Evolutionary conservation across 2,797 vertebrate genomes (phyloP).

Genomic region (Artibeus jamaicensis): DNA sequence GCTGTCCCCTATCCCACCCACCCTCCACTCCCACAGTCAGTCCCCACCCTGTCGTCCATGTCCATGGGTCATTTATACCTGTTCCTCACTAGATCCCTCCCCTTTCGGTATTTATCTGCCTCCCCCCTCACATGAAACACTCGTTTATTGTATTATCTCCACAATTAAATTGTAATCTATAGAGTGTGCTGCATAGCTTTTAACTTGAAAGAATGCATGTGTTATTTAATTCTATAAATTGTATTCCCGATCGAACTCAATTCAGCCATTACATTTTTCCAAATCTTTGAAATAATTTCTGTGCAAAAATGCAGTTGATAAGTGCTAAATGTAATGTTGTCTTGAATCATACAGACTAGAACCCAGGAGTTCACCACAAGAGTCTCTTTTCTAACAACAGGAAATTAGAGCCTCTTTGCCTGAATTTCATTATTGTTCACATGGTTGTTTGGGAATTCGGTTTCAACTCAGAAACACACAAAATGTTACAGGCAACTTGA

Average conservation of each 20-base stretch:
- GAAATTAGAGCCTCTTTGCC: slow-evolving; percentile 54
- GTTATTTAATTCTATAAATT: slow-evolving; percentile 31
- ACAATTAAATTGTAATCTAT: slow-evolving; percentile 46
- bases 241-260: slow-evolving; percentile 20
- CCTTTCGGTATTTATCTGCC: too few species aligned
- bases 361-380: slow-evolving; percentile 42
- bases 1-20: too few species aligned
- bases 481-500: slow-evolving; percentile 78
- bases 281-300: slow-evolving; percentile 47
- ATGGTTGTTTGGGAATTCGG: slow-evolving; percentile 66
- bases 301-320: background rate
- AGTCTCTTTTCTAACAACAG: slow-evolving; percentile 41
- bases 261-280: slow-evolving; percentile 44
- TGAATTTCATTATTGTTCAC: slow-evolving; percentile 73
- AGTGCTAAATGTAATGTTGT: slow-evolving; percentile 32
- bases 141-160: slow-evolving; percentile 57
- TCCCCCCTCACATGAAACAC: background rate
- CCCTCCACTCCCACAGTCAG: too few species aligned
- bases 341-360: slow-evolving; percentile 37
- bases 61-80: too few species aligned
- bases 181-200: background rate
- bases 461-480: slow-evolving; percentile 74
- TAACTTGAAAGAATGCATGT: slow-evolving; percentile 18
- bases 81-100: too few species aligned
- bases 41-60: too few species aligned